These are phyloP conservation scores for Rhagonycha lutea DNA, from an alignment of 2,888 invertebrate genomes.

Conservation along the genomic window DNA sequence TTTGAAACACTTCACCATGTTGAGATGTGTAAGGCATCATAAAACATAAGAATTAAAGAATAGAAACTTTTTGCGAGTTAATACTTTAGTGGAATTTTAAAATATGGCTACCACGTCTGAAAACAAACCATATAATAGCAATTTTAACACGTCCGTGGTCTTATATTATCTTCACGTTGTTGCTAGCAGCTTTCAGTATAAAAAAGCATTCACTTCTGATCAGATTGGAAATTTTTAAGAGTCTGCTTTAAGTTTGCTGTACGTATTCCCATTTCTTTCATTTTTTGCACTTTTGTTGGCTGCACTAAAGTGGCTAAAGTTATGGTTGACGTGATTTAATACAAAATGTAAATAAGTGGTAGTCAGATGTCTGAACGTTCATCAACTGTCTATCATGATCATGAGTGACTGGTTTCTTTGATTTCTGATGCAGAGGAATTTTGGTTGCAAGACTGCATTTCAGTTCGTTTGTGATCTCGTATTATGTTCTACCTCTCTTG, in stretches of 20 bases:
- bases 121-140: slow-evolving; percentile 50
- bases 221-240: slow-evolving; percentile 40
- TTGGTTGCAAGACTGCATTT: slow-evolving; percentile 33
- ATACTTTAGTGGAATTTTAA: slow-evolving; percentile 9
- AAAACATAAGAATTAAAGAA: not conserved
- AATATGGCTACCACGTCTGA: slow-evolving; percentile 44
- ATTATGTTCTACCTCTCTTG: slow-evolving; percentile 10
- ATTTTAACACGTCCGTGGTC: slow-evolving; percentile 49
- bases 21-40: not conserved
- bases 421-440: slow-evolving; percentile 48
- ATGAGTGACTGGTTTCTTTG: slow-evolving; percentile 51
- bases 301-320: not conserved
- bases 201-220: slow-evolving; percentile 37
- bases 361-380: slow-evolving; percentile 51
- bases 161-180: slow-evolving; percentile 43
- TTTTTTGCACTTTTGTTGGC: not conserved
- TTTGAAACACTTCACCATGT: not conserved
- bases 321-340: slow-evolving; percentile 20
- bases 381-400: slow-evolving; percentile 53
- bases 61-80: not conserved
- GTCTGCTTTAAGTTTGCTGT: slow-evolving; percentile 25
- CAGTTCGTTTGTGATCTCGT: slow-evolving; percentile 16
- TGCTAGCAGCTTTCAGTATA: slow-evolving; percentile 27
- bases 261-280: slow-evolving; percentile 8
- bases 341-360: slow-evolving; percentile 35